These are phyloP conservation scores for Andricus quercusramuli DNA, from an alignment of 2,888 invertebrate genomes.

Conservation along the genomic window DNA sequence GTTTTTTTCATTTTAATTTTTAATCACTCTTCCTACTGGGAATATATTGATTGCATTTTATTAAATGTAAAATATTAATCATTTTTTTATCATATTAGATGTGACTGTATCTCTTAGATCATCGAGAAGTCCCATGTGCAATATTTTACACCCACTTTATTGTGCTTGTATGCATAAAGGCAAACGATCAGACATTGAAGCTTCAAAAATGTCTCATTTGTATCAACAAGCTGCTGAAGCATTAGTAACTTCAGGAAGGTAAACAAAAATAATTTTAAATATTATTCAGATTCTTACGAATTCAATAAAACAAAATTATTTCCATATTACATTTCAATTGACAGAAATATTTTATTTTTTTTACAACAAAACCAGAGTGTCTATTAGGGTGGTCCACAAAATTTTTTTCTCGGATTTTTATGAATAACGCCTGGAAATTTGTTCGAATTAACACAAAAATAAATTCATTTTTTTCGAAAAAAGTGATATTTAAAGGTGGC, in stretches of 20 bases:
- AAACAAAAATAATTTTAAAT: background rate
- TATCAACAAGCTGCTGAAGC: conserved; percentile 85
- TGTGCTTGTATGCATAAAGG: conserved; percentile 87
- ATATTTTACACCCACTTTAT: conserved; percentile 86
- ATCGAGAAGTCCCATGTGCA: conserved; percentile 83
- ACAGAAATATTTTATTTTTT: background rate
- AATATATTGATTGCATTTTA: background rate
- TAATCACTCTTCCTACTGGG: background rate
- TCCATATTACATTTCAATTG: background rate
- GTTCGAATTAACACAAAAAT: too few relatives aligned
- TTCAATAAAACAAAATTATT: background rate
- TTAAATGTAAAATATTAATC: conserved; percentile 12
- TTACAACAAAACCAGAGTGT: too few relatives aligned
- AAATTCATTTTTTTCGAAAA: too few relatives aligned
- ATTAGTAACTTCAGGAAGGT: conserved; percentile 80
- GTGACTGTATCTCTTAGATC: conserved; percentile 86
- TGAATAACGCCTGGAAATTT: too few relatives aligned
- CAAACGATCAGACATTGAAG: conserved; percentile 80
- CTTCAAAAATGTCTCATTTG: conserved; percentile 82
- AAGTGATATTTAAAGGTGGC: too few relatives aligned
- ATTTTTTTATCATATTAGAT: conserved; percentile 79
- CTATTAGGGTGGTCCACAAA: too few relatives aligned
- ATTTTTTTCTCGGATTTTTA: too few relatives aligned
- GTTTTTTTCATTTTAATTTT: too few relatives aligned
- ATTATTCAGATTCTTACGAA: background rate